Conservation (phyloP, 1,140 invertebrate genomes). For the Rhopalosiphum maidis region DNA sequence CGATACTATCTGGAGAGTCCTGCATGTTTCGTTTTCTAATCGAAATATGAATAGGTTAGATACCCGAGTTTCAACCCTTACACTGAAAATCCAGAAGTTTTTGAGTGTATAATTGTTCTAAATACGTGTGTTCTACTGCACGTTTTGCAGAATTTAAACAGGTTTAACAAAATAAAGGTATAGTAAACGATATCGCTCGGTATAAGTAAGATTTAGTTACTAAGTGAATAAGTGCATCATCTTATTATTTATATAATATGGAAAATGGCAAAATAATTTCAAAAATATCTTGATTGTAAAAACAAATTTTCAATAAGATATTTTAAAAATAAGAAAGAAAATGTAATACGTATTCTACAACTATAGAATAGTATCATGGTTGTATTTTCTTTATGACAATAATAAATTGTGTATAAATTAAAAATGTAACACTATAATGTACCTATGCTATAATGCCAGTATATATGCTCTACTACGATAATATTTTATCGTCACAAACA, state of each 20-base stretch:
- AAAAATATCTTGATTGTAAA: not conserved
- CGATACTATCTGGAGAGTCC: not conserved
- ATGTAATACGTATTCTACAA: not conserved
- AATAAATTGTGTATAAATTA: not conserved
- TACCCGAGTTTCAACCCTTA: not conserved
- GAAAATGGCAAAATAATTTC: no score
- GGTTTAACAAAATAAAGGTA: not conserved
- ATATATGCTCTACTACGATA: not conserved
- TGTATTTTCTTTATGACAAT: not conserved
- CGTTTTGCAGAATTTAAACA: not conserved
- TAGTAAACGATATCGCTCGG: not conserved
- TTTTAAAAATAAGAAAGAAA: not conserved
- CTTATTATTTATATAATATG: no score
- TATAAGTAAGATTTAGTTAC: not conserved
- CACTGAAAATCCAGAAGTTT: not conserved
- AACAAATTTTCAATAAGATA: not conserved
- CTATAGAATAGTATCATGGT: not conserved
- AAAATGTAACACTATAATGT: not conserved
- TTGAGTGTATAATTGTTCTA: not conserved
- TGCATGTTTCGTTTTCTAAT: not conserved
- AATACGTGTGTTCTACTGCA: not conserved
- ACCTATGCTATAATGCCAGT: not conserved
- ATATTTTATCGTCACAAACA: not conserved
- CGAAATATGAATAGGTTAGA: not conserved
- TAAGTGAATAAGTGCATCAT: no score